These are phyloP conservation scores for Acanthosoma haemorrhoidale DNA, from an alignment of 2,888 invertebrate genomes.

Conservation along the genomic window DNA sequence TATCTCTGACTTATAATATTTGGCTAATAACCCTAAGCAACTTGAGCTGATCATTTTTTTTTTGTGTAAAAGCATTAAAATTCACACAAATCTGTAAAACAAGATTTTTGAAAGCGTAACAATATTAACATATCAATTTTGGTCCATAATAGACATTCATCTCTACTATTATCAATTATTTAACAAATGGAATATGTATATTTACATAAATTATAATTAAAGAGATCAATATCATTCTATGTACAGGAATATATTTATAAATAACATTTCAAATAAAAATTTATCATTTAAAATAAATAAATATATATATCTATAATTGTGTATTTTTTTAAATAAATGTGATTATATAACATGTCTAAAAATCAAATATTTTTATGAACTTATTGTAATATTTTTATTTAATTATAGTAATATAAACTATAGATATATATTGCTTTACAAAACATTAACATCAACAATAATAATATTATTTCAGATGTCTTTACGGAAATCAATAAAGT, in stretches of 20 bases:
- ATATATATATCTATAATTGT: neutral
- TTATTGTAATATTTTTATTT: too few species aligned
- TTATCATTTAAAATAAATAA: slow-evolving; percentile 4
- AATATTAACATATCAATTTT: neutral
- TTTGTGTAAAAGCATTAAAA: neutral
- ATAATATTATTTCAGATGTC: too few species aligned
- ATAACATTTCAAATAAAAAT: neutral
- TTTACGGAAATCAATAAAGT: too few species aligned
- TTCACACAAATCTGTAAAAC: neutral
- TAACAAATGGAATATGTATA: neutral
- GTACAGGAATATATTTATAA: neutral
- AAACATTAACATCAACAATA: too few species aligned
- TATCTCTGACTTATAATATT: too few species aligned
- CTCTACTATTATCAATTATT: too few species aligned
- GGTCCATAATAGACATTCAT: neutral
- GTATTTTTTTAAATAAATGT: neutral
- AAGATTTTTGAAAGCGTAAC: neutral
- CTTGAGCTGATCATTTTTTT: too few species aligned
- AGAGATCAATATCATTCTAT: slow-evolving; percentile 7
- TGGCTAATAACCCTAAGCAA: too few species aligned
- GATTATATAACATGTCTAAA: neutral
- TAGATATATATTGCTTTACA: neutral
- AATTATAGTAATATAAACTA: too few species aligned
- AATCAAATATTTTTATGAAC: neutral
- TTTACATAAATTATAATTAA: neutral